Conservation (phyloP, 2,888 invertebrate species). For the Lamproptera curius region DNA sequence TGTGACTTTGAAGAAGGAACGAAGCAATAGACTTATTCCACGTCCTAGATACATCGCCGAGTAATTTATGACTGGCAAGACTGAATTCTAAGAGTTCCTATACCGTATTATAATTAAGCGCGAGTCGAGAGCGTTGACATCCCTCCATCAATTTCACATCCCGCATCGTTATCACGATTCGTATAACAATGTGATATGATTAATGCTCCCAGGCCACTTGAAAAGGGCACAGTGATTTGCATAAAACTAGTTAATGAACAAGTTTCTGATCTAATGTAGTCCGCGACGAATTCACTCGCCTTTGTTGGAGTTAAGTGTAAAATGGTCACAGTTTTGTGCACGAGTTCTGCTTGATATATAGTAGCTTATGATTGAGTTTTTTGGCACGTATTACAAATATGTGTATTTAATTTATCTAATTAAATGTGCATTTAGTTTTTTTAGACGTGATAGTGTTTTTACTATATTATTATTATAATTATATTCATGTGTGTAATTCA, state of each 20-base stretch:
- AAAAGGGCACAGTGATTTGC: conserved; percentile 66
- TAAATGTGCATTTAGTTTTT: no score
- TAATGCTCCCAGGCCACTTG: conserved; percentile 62
- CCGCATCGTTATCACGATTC: conserved; percentile 55
- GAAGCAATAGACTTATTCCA: no score
- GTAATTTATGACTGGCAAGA: conserved; percentile 17
- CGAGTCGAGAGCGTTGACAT: conserved; percentile 59
- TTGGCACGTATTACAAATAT: no score
- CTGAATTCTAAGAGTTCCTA: conserved; percentile 15
- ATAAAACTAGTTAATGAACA: conserved; percentile 68
- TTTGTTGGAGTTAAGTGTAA: no score
- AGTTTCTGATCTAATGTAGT: conserved; percentile 39
- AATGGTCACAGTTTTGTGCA: no score
- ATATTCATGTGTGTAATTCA: no score
- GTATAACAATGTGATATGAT: conserved; percentile 69
- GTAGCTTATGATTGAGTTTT: no score
- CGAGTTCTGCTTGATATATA: no score
- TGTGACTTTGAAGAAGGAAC: no score
- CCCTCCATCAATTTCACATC: conserved; percentile 64
- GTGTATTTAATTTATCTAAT: no score
- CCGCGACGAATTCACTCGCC: conserved; percentile 5
- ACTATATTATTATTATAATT: no score
- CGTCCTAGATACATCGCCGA: neutral
- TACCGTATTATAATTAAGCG: conserved; percentile 57
- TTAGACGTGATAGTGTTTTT: no score